Evolutionary conservation across 2,113 vertebrate genomes (phyloP).

Genomic region (Turnix velox): DNA sequence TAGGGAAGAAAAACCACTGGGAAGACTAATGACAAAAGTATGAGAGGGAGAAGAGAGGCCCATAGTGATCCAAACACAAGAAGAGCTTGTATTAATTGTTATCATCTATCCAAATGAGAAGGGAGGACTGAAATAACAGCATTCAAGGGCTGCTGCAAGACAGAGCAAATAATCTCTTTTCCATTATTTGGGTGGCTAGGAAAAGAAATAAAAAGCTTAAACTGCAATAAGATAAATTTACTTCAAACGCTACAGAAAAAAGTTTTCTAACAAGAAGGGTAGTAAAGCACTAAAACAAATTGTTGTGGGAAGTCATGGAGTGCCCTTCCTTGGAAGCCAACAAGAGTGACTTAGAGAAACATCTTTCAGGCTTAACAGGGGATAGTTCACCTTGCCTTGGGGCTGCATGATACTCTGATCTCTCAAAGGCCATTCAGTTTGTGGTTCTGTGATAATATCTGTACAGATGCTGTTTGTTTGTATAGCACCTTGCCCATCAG

Average conservation of each 20-base stretch:
- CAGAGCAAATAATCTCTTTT: neutral
- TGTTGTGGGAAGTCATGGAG: neutral
- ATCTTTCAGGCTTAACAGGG: neutral
- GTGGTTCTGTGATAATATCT: neutral
- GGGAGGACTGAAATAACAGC: neutral
- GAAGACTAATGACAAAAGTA: neutral
- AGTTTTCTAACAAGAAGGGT: neutral
- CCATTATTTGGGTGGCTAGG: neutral
- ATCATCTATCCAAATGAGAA: neutral
- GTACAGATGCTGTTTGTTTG: neutral
- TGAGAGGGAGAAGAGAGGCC: neutral
- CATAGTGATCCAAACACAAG: neutral
- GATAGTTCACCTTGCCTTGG: neutral
- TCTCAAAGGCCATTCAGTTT: neutral
- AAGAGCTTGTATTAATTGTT: neutral
- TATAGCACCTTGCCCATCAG: neutral
- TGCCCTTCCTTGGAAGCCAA: neutral
- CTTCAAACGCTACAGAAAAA: neutral
- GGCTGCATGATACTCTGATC: neutral
- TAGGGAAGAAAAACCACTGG: neutral
- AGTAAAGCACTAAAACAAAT: neutral
- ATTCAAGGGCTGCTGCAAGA: neutral
- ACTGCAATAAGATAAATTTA: neutral
- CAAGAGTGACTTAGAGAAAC: neutral
- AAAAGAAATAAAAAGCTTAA: neutral